Conservation (phyloP, 2,797 vertebrate species). For the Odontamblyopus rebecca region DNA sequence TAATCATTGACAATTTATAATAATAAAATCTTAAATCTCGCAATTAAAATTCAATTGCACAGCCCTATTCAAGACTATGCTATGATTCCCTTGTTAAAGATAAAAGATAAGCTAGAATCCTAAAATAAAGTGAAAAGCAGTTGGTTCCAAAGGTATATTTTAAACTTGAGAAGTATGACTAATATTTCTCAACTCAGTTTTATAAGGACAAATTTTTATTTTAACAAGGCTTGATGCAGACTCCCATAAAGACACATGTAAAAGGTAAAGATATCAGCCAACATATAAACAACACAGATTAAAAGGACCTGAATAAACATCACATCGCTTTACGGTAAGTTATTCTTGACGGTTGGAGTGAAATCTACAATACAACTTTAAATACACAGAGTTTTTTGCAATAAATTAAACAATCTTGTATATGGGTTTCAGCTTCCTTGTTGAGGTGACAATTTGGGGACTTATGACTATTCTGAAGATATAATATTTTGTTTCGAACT, state of each 20-base stretch:
- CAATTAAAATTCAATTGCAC: too few species aligned
- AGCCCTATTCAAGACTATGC: too few species aligned
- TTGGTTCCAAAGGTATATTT: not conserved
- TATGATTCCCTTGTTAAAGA: too few species aligned
- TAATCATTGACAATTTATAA: too few species aligned
- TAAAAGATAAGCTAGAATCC: too few species aligned
- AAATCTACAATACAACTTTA: not conserved
- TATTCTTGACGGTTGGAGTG: not conserved
- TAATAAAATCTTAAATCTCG: too few species aligned
- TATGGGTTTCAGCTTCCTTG: too few species aligned
- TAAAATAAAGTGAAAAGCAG: not conserved
- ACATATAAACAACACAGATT: not conserved
- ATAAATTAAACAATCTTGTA: slow-evolving; percentile 10
- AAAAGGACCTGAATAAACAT: too few species aligned
- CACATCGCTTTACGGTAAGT: too few species aligned
- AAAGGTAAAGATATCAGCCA: not conserved
- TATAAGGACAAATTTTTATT: not conserved
- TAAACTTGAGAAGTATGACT: not conserved
- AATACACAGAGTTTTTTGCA: not conserved
- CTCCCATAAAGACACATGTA: not conserved
- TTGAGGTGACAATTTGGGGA: too few species aligned
- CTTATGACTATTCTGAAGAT: too few species aligned
- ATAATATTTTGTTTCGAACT: too few species aligned
- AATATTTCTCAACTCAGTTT: not conserved
- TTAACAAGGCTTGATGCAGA: not conserved